Percentiles rank a stretch among this genome's conserved stretches.
Conservation (phyloP, 2,113 vertebrate species). For the Pica pica region DNA sequence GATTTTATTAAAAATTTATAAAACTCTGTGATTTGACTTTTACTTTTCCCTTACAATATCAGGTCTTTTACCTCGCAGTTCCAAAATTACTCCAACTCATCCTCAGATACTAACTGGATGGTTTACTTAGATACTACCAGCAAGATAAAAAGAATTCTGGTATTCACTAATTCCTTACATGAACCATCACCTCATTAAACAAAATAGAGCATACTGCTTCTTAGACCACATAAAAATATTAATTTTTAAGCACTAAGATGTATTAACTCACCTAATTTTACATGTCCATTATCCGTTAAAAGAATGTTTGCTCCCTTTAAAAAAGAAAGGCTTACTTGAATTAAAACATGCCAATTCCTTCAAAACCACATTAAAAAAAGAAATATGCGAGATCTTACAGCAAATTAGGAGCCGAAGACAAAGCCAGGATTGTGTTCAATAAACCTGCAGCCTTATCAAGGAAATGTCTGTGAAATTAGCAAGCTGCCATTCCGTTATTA, state of each 20-base stretch:
- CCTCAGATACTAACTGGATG: neutral
- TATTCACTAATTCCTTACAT: neutral
- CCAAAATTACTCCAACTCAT: neutral
- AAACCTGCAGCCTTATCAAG: neutral
- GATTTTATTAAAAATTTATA: neutral
- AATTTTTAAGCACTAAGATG: neutral
- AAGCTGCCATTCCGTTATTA: neutral
- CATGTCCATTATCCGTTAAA: conserved; percentile 95
- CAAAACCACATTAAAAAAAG: neutral
- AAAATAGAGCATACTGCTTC: neutral
- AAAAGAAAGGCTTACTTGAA: conserved; percentile 39
- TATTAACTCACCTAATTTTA: conserved; percentile 91
- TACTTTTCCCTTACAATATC: neutral
- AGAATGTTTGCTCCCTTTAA: conserved; percentile 98
- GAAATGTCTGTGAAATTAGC: neutral
- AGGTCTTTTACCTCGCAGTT: neutral
- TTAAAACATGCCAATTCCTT: conserved; percentile 16
- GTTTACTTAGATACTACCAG: neutral
- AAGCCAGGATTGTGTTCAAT: neutral
- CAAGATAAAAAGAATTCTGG: neutral
- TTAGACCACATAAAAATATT: neutral
- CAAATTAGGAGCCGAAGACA: neutral
- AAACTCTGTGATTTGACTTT: neutral
- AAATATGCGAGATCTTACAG: neutral
- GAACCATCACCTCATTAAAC: neutral